Evolutionary conservation across 2,797 vertebrate genomes (phyloP).

Genomic region (Triplophysa yarkandensis): DNA sequence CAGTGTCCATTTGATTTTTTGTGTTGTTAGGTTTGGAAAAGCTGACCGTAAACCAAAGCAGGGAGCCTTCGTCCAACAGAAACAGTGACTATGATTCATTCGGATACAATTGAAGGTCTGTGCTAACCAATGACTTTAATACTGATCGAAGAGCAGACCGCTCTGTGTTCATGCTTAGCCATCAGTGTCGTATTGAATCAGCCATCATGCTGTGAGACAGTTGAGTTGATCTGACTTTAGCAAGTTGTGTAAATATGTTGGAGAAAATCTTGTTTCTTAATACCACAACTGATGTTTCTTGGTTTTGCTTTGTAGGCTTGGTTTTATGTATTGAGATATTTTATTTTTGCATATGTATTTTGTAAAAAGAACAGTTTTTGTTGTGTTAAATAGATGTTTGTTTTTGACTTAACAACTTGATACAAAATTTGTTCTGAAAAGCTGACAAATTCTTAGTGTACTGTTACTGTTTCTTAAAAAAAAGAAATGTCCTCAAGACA

Average conservation of each 20-base stretch:
- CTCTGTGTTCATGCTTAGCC: background rate
- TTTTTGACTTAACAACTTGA: too few relatives aligned
- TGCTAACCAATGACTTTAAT: background rate
- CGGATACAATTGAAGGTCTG: conserved; percentile 41
- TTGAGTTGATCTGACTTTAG: conserved; percentile 6
- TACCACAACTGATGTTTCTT: background rate
- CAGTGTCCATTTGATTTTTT: conserved; percentile 4
- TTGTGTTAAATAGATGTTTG: background rate
- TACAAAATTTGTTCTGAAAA: background rate
- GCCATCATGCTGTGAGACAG: background rate
- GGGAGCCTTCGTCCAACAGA: conserved; percentile 75
- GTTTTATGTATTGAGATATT: conserved; percentile 1
- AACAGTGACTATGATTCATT: conserved; percentile 70
- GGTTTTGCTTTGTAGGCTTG: conserved; percentile 19
- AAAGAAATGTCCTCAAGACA: too few relatives aligned
- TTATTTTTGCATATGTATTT: background rate
- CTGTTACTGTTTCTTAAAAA: background rate
- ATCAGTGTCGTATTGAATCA: background rate
- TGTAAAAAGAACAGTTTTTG: background rate
- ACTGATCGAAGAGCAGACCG: background rate
- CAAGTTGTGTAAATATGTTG: conserved; percentile 25
- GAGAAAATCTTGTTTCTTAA: conserved; percentile 2
- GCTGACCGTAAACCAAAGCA: conserved; percentile 65
- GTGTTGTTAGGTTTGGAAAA: conserved; percentile 70
- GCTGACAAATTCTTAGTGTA: background rate